phyloP scores from a whole-genome alignment of 2,113 vertebrate genomes.

The Xerus inauris region DNA sequence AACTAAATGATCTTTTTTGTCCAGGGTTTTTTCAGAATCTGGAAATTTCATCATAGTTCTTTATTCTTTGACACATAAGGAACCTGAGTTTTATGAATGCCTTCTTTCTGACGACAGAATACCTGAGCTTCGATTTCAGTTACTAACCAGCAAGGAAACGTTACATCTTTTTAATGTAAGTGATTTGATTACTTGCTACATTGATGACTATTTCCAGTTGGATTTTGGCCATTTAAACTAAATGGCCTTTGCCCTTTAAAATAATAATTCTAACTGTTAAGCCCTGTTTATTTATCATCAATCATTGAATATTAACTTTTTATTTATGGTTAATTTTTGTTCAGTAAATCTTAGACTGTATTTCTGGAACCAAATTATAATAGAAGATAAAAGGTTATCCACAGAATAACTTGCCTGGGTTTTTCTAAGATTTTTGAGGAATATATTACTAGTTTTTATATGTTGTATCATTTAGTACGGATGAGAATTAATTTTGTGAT shows the following conservation, averaged over 20 bases:
- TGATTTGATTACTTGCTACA: slow-evolving; percentile 27
- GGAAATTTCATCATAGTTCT: slow-evolving; percentile 92
- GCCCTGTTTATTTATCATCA: slow-evolving; percentile 10
- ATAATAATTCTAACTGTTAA: background rate
- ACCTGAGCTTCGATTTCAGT: slow-evolving; percentile 89
- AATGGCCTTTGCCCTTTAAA: slow-evolving; percentile 25
- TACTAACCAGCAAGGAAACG: slow-evolving; percentile 90
- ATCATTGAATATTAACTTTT: slow-evolving; percentile 32
- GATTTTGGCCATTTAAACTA: background rate
- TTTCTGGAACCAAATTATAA: slow-evolving; percentile 24
- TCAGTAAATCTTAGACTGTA: slow-evolving; percentile 20
- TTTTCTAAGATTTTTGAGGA: slow-evolving; percentile 44
- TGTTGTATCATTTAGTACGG: slow-evolving; percentile 46
- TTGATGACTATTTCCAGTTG: background rate
- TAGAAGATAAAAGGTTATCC: background rate
- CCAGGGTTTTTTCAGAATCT: slow-evolving; percentile 92
- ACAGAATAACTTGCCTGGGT: background rate
- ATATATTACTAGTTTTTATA: slow-evolving; percentile 2
- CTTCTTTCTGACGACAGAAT: slow-evolving; percentile 80
- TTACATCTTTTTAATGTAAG: slow-evolving; percentile 93
- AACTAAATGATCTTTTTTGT: slow-evolving; percentile 22
- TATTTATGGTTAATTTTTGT: slow-evolving; percentile 49
- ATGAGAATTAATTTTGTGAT: slow-evolving; percentile 48
- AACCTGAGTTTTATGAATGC: slow-evolving; percentile 96
- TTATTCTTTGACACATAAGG: slow-evolving; percentile 92